Evolutionary conservation across 2,113 vertebrate genomes (phyloP).

Genomic region (Arothron firmamentum): DNA sequence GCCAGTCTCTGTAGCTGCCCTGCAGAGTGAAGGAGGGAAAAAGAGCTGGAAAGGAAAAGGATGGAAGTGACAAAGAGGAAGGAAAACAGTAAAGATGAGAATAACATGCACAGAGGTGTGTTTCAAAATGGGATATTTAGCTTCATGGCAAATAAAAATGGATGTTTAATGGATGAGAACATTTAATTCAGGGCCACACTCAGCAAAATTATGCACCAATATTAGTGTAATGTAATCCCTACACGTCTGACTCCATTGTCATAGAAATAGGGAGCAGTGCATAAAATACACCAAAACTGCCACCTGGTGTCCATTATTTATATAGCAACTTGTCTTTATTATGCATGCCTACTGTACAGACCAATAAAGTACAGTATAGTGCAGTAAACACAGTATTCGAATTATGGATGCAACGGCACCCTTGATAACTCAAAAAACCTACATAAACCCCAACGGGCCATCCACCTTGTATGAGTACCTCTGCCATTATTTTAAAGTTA

Average conservation of each 20-base stretch:
- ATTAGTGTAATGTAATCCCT: conserved; percentile 35
- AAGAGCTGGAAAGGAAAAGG: background rate
- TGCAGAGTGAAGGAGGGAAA: conserved; percentile 27
- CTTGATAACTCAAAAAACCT: too few relatives aligned
- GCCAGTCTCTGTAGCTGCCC: conserved; percentile 60
- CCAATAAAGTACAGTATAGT: conserved; percentile 5
- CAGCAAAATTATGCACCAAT: conserved; percentile 57
- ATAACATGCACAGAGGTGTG: too few relatives aligned
- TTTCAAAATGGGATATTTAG: background rate
- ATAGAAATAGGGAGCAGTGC: conserved; percentile 18
- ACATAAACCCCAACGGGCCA: too few relatives aligned
- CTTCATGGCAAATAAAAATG: background rate
- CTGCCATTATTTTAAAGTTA: too few relatives aligned
- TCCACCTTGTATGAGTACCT: too few relatives aligned
- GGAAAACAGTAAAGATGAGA: too few relatives aligned
- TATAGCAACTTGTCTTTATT: conserved; percentile 48
- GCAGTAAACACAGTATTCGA: too few relatives aligned
- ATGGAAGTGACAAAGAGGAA: background rate
- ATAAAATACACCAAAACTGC: conserved; percentile 40
- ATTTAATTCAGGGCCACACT: too few relatives aligned
- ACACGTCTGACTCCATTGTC: conserved; percentile 42
- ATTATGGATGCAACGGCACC: too few relatives aligned
- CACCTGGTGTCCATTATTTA: conserved; percentile 48
- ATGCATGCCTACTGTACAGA: conserved; percentile 54
- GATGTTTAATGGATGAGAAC: too few relatives aligned